These are phyloP conservation scores for Dermolepida albohirtum DNA, from an alignment of 2,888 invertebrate species.

Conservation along the genomic window DNA sequence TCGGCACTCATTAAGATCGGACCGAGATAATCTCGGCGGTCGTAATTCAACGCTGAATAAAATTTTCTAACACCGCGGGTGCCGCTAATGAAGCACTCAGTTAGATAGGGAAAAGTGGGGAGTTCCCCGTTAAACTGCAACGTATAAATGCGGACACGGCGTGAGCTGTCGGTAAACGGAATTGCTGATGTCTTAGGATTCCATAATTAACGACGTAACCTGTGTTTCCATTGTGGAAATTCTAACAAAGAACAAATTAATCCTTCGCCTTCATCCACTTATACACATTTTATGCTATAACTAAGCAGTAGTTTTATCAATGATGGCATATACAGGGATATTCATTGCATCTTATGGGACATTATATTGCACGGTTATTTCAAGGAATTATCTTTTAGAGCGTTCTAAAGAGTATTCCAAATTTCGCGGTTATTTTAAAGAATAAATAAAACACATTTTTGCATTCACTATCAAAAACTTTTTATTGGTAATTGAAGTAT, in stretches of 20 bases:
- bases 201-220: constrained; percentile 31
- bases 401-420: too few relatives aligned
- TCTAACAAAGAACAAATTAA: constrained; percentile 15
- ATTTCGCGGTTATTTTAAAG: too few relatives aligned
- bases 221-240: constrained; percentile 9
- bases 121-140: constrained; percentile 14
- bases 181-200: constrained; percentile 31
- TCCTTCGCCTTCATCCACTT: too few relatives aligned
- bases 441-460: too few relatives aligned
- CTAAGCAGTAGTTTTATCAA: too few relatives aligned
- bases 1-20: constrained; percentile 61
- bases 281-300: too few relatives aligned
- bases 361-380: too few relatives aligned
- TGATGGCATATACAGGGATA: too few relatives aligned
- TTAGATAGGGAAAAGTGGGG: constrained; percentile 4
- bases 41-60: constrained; percentile 57
- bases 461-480: too few relatives aligned
- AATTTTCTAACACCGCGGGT: constrained; percentile 44
- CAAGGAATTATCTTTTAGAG: too few relatives aligned
- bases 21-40: constrained; percentile 59
- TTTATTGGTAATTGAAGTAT: too few relatives aligned
- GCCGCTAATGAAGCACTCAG: constrained; percentile 38
- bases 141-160: constrained; percentile 10
- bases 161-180: constrained; percentile 16
- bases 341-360: too few relatives aligned